Percentiles rank a stretch among this genome's conserved stretches.
These are phyloP conservation scores for Alethe diademata DNA, from an alignment of 2,113 vertebrate species.

Conservation along the genomic window DNA sequence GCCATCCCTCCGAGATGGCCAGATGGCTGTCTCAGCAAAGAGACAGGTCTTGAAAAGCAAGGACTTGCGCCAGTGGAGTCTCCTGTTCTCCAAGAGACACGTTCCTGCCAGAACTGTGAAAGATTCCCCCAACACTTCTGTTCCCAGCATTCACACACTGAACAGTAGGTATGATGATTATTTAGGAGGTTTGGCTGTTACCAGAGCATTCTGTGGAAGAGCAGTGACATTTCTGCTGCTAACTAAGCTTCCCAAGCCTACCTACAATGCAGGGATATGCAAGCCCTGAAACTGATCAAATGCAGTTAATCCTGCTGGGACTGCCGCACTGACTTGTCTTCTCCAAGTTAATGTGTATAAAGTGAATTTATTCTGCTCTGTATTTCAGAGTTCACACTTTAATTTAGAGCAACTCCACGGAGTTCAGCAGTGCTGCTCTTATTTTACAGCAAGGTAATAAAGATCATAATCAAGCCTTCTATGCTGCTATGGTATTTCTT, in stretches of 20 bases:
- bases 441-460: constrained; percentile 44
- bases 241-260: constrained; percentile 12
- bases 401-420: neutral
- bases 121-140: constrained; percentile 25
- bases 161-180: neutral
- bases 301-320: neutral
- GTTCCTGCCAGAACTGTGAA: neutral
- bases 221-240: constrained; percentile 10
- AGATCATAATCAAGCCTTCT: constrained; percentile 42
- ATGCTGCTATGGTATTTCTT: neutral
- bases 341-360: neutral
- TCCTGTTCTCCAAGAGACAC: neutral
- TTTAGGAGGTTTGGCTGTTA: constrained; percentile 27
- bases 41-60: constrained; percentile 23
- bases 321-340: neutral
- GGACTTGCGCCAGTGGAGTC: neutral
- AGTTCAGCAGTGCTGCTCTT: neutral
- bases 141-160: neutral
- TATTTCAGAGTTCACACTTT: constrained; percentile 41
- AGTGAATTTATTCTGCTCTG: constrained; percentile 20
- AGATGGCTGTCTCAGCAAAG: constrained; percentile 38
- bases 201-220: neutral
- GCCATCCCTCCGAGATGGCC: neutral
- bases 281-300: neutral
- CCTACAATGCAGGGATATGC: neutral